Conservation (phyloP, 2,888 invertebrate species). For the Phrixothrix hirtus region DNA sequence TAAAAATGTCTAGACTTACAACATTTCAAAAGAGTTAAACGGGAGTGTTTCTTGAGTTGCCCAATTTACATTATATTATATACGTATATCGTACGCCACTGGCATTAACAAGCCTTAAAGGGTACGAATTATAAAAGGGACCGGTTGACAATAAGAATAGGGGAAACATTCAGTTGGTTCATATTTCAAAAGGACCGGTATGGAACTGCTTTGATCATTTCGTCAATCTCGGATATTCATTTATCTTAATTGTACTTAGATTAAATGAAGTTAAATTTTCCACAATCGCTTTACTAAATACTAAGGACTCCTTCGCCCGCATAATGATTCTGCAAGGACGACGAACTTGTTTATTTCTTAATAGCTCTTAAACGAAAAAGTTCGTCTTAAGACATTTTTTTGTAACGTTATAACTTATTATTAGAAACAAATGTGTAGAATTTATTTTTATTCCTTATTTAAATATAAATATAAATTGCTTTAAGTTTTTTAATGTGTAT, state of each 20-base stretch:
- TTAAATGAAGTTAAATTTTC: conserved; percentile 24
- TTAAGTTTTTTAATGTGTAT: too few relatives aligned
- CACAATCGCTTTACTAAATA: too few relatives aligned
- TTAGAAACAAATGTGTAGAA: too few relatives aligned
- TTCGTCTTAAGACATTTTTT: too few relatives aligned
- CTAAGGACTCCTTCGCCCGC: too few relatives aligned
- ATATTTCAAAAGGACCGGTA: conserved; percentile 28
- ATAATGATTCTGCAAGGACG: too few relatives aligned
- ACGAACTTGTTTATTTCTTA: too few relatives aligned
- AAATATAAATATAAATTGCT: too few relatives aligned
- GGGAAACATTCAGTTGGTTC: conserved; percentile 30
- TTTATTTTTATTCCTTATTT: too few relatives aligned
- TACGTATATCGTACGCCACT: conserved; percentile 23
- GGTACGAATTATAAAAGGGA: conserved; percentile 20
- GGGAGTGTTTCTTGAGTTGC: conserved; percentile 5
- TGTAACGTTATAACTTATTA: too few relatives aligned
- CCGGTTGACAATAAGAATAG: conserved; percentile 27
- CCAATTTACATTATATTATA: conserved; percentile 13
- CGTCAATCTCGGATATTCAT: conserved; percentile 33
- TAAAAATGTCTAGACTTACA: conserved; percentile 25
- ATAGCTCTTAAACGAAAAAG: too few relatives aligned
- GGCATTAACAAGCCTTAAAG: conserved; percentile 13
- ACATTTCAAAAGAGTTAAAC: conserved; percentile 17
- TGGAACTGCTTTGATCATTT: conserved; percentile 29
- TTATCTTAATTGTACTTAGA: conserved; percentile 29